Conservation (phyloP, 2,113 vertebrate species). For the Oophaga pumilio region DNA sequence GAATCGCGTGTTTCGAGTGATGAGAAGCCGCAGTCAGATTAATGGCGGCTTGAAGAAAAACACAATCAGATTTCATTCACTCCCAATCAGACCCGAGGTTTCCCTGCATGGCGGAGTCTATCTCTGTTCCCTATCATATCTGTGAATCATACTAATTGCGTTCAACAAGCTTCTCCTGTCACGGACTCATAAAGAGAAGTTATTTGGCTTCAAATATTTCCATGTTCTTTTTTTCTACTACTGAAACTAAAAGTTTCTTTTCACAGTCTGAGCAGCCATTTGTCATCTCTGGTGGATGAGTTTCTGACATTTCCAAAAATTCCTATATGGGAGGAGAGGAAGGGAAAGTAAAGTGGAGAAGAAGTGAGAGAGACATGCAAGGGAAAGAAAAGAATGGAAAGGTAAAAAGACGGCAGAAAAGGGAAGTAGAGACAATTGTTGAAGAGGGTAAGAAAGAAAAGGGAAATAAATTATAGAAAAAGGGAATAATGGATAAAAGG, state of each 20-base stretch:
- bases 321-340: not conserved
- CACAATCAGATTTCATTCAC: constrained; percentile 31
- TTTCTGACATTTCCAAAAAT: not conserved
- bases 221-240: not conserved
- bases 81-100: constrained; percentile 10
- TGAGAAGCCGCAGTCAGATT: constrained; percentile 7
- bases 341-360: not conserved
- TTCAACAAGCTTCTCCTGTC: constrained; percentile 7
- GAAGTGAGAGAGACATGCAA: too few relatives aligned
- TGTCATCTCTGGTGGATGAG: not conserved
- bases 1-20: not conserved
- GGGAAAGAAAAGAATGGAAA: not conserved
- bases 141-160: constrained; percentile 29
- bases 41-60: constrained; percentile 14
- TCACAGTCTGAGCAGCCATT: not conserved
- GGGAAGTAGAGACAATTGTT: too few relatives aligned
- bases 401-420: not conserved
- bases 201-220: not conserved
- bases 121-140: not conserved
- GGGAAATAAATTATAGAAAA: not conserved
- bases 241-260: not conserved
- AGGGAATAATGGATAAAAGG: too few relatives aligned
- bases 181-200: not conserved
- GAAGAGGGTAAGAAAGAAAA: not conserved
- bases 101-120: not conserved